A percentile compares a stretch with the other conserved stretches of the same genome.
Evolutionary conservation across 92 coral and sea anemone species (phyloP).

Genomic region (Porites evermanni): DNA sequence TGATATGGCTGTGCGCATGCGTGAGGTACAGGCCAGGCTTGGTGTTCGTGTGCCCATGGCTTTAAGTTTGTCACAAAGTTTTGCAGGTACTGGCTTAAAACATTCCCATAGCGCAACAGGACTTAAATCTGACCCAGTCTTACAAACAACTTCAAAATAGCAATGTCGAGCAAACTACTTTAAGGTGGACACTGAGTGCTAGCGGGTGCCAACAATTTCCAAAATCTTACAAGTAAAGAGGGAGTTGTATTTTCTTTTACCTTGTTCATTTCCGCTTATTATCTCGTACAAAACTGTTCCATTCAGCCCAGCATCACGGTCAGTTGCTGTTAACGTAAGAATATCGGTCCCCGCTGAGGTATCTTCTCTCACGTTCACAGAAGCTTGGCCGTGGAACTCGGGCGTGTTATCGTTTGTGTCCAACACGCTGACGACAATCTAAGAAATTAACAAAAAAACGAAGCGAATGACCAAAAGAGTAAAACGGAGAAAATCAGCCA

Average conservation of each 20-base stretch:
- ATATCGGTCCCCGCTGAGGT: conserved; percentile 25
- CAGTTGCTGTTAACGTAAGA: conserved; percentile 39
- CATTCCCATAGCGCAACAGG: too few relatives aligned
- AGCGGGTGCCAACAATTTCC: too few relatives aligned
- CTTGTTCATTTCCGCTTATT: conserved; percentile 47
- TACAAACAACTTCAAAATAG: too few relatives aligned
- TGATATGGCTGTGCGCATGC: too few relatives aligned
- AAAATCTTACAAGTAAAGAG: too few relatives aligned
- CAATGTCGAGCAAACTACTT: too few relatives aligned
- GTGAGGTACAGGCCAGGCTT: too few relatives aligned
- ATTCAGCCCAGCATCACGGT: conserved; percentile 51
- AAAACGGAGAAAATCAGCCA: conserved; percentile 7
- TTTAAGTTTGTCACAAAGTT: too few relatives aligned
- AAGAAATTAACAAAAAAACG: neutral
- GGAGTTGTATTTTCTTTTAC: neutral
- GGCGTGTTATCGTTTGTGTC: conserved; percentile 73
- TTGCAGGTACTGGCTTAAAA: too few relatives aligned
- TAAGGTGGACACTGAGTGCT: too few relatives aligned
- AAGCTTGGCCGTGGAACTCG: conserved; percentile 22
- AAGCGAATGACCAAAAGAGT: neutral
- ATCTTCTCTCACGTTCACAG: conserved; percentile 56
- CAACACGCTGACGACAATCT: conserved; percentile 41
- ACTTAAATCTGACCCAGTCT: too few relatives aligned
- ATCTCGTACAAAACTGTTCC: conserved; percentile 61
- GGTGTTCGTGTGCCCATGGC: too few relatives aligned